These are phyloP conservation scores for Drosophila siamana DNA, from an alignment of 2,888 invertebrate species.

Conservation along the genomic window DNA sequence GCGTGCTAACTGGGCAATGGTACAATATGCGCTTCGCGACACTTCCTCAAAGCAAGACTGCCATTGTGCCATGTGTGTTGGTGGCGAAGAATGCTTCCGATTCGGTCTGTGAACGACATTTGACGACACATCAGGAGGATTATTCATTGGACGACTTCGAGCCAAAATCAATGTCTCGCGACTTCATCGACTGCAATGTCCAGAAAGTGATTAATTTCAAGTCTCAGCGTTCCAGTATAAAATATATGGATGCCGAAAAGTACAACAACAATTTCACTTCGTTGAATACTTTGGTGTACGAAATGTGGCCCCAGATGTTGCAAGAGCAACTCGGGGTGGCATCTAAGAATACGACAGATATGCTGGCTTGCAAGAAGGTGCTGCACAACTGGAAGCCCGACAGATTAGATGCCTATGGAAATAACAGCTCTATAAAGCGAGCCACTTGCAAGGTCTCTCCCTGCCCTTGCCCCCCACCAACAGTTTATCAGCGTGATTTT, in stretches of 20 bases:
- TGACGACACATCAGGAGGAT: slow-evolving; percentile 28
- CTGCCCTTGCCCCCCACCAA: slow-evolving; percentile 20
- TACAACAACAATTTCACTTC: slow-evolving; percentile 42
- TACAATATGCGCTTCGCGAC: slow-evolving; percentile 11
- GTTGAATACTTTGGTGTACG: slow-evolving; percentile 40
- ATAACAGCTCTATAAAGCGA: background rate
- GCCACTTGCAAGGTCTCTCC: background rate
- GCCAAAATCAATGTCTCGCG: background rate
- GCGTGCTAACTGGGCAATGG: slow-evolving; percentile 53
- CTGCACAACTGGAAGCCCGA: slow-evolving; percentile 18
- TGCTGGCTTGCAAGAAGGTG: background rate
- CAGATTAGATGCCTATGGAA: slow-evolving; percentile 41
- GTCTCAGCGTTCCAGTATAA: slow-evolving; percentile 8
- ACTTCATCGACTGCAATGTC: background rate
- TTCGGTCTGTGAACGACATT: slow-evolving; percentile 27
- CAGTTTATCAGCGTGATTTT: slow-evolving; percentile 27
- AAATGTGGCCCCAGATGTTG: slow-evolving; percentile 37
- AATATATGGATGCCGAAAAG: slow-evolving; percentile 33
- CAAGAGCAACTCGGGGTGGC: slow-evolving; percentile 3
- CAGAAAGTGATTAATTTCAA: slow-evolving; percentile 5
- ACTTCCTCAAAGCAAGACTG: slow-evolving; percentile 5
- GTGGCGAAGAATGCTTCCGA: background rate
- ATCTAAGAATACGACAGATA: slow-evolving; percentile 1
- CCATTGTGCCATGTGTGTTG: slow-evolving; percentile 34
- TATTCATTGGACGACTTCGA: slow-evolving; percentile 9